A percentile compares a stretch with the other conserved stretches of the same genome.
Conservation (phyloP, 2,888 invertebrate genomes). For the Lomographa bimaculata region DNA sequence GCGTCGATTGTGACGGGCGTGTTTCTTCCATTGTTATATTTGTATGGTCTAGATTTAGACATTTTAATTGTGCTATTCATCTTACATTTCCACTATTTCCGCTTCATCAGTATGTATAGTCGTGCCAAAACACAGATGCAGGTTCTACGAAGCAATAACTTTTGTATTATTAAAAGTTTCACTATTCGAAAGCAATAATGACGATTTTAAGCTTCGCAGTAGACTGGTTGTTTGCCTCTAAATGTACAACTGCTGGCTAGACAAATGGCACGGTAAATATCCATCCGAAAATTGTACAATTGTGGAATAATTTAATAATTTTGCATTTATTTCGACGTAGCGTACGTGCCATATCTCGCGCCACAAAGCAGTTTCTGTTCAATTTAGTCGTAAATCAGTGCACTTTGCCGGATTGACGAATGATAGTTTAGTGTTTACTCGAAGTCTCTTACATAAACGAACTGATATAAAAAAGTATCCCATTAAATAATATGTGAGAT, state of each 20-base stretch:
- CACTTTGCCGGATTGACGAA: constrained; percentile 3
- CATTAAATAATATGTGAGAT: too few species aligned
- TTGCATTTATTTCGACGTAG: too few species aligned
- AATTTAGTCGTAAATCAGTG: not conserved
- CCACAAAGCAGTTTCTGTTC: not conserved
- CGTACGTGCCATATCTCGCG: not conserved
- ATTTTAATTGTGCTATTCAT: not conserved
- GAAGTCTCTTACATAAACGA: constrained; percentile 4
- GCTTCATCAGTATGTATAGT: constrained; percentile 54
- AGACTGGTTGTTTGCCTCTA: constrained; percentile 4
- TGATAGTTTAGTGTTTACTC: constrained; percentile 8
- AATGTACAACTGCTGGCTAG: not conserved
- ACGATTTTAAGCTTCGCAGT: constrained; percentile 2
- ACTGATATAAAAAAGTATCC: constrained; percentile 8
- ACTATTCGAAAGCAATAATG: constrained; percentile 52
- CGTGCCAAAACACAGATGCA: constrained; percentile 59
- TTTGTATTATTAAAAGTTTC: constrained; percentile 7
- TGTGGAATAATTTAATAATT: too few species aligned
- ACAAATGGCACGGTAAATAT: constrained; percentile 4
- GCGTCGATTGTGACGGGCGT: too few species aligned
- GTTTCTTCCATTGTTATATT: too few species aligned
- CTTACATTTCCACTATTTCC: too few species aligned
- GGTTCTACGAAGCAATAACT: constrained; percentile 63
- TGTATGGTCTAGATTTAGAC: too few species aligned
- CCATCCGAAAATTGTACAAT: too few species aligned